Percentiles rank a stretch among this genome's conserved stretches.
Evolutionary conservation across 2,888 invertebrate species (phyloP).

Genomic region (Phyto melanocephala): DNA sequence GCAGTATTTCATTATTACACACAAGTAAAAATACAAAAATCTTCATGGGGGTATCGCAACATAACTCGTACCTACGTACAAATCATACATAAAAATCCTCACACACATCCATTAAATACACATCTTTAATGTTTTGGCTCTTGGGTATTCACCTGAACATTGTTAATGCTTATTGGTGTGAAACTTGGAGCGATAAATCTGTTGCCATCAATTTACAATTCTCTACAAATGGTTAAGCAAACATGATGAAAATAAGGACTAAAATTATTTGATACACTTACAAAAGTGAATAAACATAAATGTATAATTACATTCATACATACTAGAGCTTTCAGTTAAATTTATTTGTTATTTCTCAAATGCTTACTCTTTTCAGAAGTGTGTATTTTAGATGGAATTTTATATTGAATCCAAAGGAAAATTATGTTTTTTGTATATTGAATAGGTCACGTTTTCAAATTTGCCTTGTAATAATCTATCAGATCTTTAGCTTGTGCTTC

Average conservation of each 20-base stretch:
- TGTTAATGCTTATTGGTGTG: slow-evolving; percentile 62
- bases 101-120: not conserved
- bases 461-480: no score
- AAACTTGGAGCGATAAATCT: slow-evolving; percentile 59
- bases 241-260: slow-evolving; percentile 21
- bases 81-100: no score
- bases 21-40: slow-evolving; percentile 16
- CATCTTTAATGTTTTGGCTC: slow-evolving; percentile 11
- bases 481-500: no score
- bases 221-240: slow-evolving; percentile 55
- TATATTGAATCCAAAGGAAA: no score
- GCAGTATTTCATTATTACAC: slow-evolving; percentile 38
- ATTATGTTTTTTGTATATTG: no score
- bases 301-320: no score
- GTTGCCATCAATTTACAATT: slow-evolving; percentile 62
- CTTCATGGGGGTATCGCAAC: not conserved
- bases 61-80: not conserved
- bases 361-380: no score
- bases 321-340: no score
- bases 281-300: not conserved
- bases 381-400: no score
- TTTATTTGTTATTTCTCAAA: no score
- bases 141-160: slow-evolving; percentile 59
- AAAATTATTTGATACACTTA: not conserved
- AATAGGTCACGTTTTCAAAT: no score